Evolutionary conservation across 1,140 invertebrate genomes (phyloP), one percentile per base, ranked within the genome.

Genomic region (Phenacoccus solenopsis): DNA sequence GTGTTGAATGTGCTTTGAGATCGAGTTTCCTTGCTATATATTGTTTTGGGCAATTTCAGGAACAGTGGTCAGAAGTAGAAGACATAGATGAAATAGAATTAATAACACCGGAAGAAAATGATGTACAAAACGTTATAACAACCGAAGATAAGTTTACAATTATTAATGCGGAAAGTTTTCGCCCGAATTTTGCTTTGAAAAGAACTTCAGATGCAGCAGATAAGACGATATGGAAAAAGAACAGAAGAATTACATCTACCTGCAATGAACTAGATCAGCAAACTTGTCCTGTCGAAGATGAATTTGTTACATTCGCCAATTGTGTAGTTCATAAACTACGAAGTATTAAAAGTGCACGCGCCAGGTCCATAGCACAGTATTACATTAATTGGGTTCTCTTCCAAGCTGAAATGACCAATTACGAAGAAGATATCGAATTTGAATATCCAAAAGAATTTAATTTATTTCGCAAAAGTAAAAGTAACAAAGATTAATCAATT

Each of bases 391-490:
- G 20, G 4, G 21, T 64, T 3, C 59, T 64, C 4, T 64, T 64
- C 16, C 59, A 27, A 64, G 59, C 59, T 10, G 59, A 64, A 25
- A 64, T 64, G 59, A 64, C 59, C 5, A 64, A 64, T 64, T 64
- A 25, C 25, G 25, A 64, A 10, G 59, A 64, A 24, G 59, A 64
- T 9, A 16, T 24, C 38, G 38, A 49, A n/a, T 49, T 49, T 2
- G 38, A 49, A 2, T n/a, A 2, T n/a, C 38, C 38, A 3, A 49
- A 49, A 49, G 38, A 49, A 2, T 49, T 49, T n/a, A 4, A 49
- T 49, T 16, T 49, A 16, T 49, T 49, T 49, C 38, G 38, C 20
- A 49, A 49, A 49, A 32, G n/a, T n/a, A n/a, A n/a, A n/a, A n/a
- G n/a, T n/a, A n/a, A n/a, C n/a, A n/a, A n/a, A n/a, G n/a, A n/a